These are phyloP conservation scores for Actinopyga echinites DNA, from an alignment of 53 echinoderm and acorn worm genomes.

Conservation along the genomic window DNA sequence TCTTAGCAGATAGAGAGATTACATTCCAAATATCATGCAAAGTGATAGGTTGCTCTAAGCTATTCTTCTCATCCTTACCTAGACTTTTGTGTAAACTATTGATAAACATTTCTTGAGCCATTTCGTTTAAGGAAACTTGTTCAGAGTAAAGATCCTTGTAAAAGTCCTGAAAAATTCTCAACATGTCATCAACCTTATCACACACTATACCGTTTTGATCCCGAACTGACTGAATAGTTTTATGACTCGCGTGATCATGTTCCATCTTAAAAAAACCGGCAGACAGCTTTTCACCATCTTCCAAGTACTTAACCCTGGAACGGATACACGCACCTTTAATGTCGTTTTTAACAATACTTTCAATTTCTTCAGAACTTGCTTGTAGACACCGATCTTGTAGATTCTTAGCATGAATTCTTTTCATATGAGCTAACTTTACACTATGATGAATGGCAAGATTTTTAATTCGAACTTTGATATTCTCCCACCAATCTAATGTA, in stretches of 20 bases:
- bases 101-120: background rate
- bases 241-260: background rate
- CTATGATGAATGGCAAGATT: background rate
- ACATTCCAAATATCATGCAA: constrained; percentile 10
- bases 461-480: background rate
- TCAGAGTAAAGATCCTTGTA: constrained; percentile 5
- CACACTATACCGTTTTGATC: background rate
- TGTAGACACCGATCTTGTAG: background rate
- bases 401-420: background rate
- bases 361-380: background rate
- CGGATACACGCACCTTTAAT: background rate
- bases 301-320: no score
- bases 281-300: background rate
- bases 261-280: background rate
- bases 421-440: background rate
- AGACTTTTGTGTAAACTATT: background rate
- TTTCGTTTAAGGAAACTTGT: background rate
- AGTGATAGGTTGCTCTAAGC: constrained; percentile 1
- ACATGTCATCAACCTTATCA: background rate
- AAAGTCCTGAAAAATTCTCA: background rate
- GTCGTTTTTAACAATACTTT: background rate
- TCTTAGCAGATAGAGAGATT: background rate
- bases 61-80: background rate
- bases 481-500: background rate
- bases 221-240: background rate